Base-by-base conservation (phyloP, 2,113 vertebrate species). In the Muscicapa adusta region DNA sequence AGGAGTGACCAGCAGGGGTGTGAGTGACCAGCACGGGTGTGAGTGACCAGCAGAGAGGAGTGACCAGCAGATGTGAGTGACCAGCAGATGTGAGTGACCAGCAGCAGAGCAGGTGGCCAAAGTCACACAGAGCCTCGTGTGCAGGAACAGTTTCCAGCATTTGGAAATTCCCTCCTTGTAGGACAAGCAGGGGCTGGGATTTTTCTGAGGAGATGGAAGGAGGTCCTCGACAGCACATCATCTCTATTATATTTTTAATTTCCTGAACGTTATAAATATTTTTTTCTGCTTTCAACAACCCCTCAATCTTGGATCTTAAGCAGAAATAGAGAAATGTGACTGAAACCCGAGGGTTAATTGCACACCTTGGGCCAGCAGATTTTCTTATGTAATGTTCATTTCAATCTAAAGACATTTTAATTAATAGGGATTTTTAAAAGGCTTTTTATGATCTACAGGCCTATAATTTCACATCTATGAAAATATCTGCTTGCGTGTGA, bases 201-300 rank as follows among this genome's bases (percentile, higher is more conserved):
- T 86, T 77, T 70, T 79, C 61, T 25, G 60, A 12, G 43, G 83
- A 48, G 61, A 84, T 60, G 74, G 33, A 23, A 66, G 43, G 68
- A 85, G 82, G 80, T 38, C 70, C 75, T 18, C 0, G 2, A 12
- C 9, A 81, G 36, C 58, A n/a, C 1, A 0, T 42, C 58, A 65
- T 62, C 54, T 91, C 92, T 80, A 91, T 84, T 91, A 42, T 86
- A 73, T 89, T 95, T 96, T 93, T 85, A 91, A 88, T 96, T 93
- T 93, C 75, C 48, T 71, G 70, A 57, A 83, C 5, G 40, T 40
- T 54, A 60, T 74, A 96, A 91, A 91, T 85, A 66, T 18, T 8
- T 93, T 93, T 91, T 94, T 79, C 73, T 72, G 6, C 91, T 92
- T 92, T 86, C 77, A 77, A 58, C 50, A 89, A 8, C 38, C 73